Evolutionary conservation across 2,797 vertebrate species (phyloP), one percentile per base, ranked within the genome.

Genomic region (Sitta carolinensis): DNA sequence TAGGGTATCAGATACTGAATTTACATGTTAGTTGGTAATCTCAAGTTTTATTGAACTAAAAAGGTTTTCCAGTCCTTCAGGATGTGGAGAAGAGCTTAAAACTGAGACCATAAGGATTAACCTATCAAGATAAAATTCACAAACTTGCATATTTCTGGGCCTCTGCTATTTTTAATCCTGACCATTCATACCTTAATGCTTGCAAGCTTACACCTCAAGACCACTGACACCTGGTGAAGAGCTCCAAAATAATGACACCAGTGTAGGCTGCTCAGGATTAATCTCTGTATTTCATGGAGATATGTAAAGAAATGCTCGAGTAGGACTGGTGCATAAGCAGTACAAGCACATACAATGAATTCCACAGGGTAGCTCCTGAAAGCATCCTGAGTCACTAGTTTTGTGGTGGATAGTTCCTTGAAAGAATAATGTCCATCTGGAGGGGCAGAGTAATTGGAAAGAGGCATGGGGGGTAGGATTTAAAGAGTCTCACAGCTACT

Each of bases 321-420:
- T 55, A 94, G 73, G 57, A 90, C n/a, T 48, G 23, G 26, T 87
- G 58, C 48, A 38, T 30, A 4, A 93, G 50, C 50, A 74, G n/a
- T 58, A 57, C 17, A 29, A 58, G 58, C n/a, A 83, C 4, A 36
- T 36, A 58, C 0, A 1, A 81, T 23, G 52, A 73, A 66, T 16
- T 77, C 21, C 50, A 89, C 20, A 83, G 42, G 32, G 61, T 8
- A 84, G 36, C 48, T 93, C 59, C 80, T 84, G 62, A 89, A 66
- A 78, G 55, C 16, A 68, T n/a, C 25, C 58, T 22, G 25, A 88
- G 76, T 73, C 75, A 59, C 23, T 47, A 29, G 30, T 40, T 89
- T 81, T 84, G 77, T 61, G 73, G 29, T 73, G 43, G 74, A 84
- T 22, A 82, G 78, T 87, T 96, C 78, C 89, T 95, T 94, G 68